Evolutionary conservation across 2,888 invertebrate species (phyloP).

Genomic region (Pomacea canaliculata): DNA sequence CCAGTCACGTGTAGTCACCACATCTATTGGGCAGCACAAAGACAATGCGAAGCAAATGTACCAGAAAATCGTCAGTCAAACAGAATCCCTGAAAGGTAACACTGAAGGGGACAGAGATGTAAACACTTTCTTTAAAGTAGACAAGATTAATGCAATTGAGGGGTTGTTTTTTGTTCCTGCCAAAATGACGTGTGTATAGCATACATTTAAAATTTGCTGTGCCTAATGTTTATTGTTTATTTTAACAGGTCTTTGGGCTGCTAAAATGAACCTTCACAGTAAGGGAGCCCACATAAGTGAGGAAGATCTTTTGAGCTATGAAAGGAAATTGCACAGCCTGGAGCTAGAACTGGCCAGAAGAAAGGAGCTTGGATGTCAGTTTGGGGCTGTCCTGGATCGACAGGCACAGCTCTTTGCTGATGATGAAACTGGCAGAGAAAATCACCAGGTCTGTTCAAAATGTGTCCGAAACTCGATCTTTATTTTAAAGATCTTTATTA

Average conservation of each 20-base stretch:
- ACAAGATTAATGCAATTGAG: neutral
- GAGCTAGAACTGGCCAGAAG: conserved; percentile 63
- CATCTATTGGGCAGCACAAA: conserved; percentile 63
- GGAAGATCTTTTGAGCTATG: conserved; percentile 58
- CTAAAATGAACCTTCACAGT: conserved; percentile 65
- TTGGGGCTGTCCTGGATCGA: conserved; percentile 49
- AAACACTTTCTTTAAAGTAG: no score
- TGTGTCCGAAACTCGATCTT: neutral
- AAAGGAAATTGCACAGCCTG: conserved; percentile 54
- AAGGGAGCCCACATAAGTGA: conserved; percentile 57
- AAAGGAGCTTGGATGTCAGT: conserved; percentile 58
- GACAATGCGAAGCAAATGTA: conserved; percentile 66
- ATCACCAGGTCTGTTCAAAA: conserved; percentile 56
- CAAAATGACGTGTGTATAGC: neutral
- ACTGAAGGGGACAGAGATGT: neutral
- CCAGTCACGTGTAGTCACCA: conserved; percentile 62
- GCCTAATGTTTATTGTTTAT: neutral
- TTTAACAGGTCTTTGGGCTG: conserved; percentile 60
- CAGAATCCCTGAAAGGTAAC: conserved; percentile 59
- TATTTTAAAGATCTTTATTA: neutral
- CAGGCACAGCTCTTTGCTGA: conserved; percentile 51
- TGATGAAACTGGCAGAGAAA: conserved; percentile 58
- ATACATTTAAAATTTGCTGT: neutral
- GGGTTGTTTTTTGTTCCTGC: neutral
- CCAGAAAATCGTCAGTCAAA: conserved; percentile 62